Base-by-base conservation (phyloP, 2,113 vertebrate species). In the Phyllostomus hastatus region DNA sequence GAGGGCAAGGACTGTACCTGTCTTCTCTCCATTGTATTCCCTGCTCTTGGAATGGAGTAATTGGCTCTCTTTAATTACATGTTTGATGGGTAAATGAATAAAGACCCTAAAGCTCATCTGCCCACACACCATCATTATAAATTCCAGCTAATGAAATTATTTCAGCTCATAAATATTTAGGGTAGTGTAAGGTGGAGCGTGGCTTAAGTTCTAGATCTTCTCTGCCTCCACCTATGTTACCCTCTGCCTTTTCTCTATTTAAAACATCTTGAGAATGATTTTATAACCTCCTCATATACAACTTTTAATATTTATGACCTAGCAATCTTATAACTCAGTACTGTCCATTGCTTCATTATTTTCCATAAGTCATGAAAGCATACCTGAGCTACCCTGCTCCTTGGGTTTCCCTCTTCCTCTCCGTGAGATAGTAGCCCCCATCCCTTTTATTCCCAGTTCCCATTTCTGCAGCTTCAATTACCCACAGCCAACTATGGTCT, bases 131-230 rank as follows among this genome's bases (percentile, higher is more conserved):
- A 90, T 95, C 73, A 83, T 80, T 46, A 93, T 28, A 35, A 87
- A 86, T 83, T 57, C 82, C 43, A 87, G 70, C 33, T 88, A 91
- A 91, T 95, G 66, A 87, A 43, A 66, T 93, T 59, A 91, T 70
- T 93, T 96, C 86, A 95, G 54, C 78, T 52, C 11, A 22, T 91
- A 93, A 83, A 67, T 88, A 91, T 86, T 79, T 93, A 10, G 14
- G 26, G 26, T 92, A 20, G 14, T 78, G 75, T n/a, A 26, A 35
- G 41, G 7, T 94, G 5, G 78, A 95, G 12, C 16, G 11, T 70
- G 57, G n/a, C 54, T 80, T 81, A 79, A 67, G 11, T 87, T 95
- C 81, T 79, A 69, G 48, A 31, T 86, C 50, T 94, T 38, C 43
- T n/a, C 61, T 90, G 5, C 78, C 48, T 17, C 8, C 33, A 35